phyloP scores from a whole-genome alignment of 2,888 invertebrate species.

The Dascillus cervinus region DNA sequence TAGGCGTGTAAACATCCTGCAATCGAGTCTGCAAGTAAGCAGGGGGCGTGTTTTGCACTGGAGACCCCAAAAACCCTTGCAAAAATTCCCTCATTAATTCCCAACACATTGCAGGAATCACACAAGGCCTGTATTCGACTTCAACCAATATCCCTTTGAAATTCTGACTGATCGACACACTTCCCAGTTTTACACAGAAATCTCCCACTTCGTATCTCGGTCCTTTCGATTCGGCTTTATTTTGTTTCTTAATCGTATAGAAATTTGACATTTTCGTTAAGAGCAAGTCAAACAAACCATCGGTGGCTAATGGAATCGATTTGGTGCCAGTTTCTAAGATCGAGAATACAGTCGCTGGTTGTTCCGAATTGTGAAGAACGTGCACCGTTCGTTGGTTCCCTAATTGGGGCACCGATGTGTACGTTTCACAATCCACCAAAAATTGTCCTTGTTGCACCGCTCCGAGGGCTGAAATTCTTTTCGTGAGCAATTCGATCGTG shows the following conservation, averaged over 20 bases:
- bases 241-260: constrained; percentile 84
- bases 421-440: constrained; percentile 91
- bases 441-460: constrained; percentile 85
- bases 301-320: constrained; percentile 81
- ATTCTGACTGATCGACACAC: constrained; percentile 84
- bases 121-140: constrained; percentile 88
- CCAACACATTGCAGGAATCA: constrained; percentile 84
- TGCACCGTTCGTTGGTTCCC: constrained; percentile 78
- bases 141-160: constrained; percentile 92
- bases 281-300: constrained; percentile 81
- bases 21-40: constrained; percentile 65
- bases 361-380: constrained; percentile 92
- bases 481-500: constrained; percentile 78
- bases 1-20: constrained; percentile 81
- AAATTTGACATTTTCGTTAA: constrained; percentile 84
- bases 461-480: constrained; percentile 77
- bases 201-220: constrained; percentile 82
- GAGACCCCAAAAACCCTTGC: constrained; percentile 79
- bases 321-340: constrained; percentile 82
- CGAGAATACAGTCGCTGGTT: constrained; percentile 90
- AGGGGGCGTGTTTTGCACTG: constrained; percentile 65
- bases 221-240: constrained; percentile 79
- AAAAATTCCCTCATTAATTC: constrained; percentile 85
- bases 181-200: constrained; percentile 88
- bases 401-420: constrained; percentile 68